These are phyloP conservation scores for Mixornis gularis DNA, from an alignment of 2,113 vertebrate genomes.

Conservation along the genomic window DNA sequence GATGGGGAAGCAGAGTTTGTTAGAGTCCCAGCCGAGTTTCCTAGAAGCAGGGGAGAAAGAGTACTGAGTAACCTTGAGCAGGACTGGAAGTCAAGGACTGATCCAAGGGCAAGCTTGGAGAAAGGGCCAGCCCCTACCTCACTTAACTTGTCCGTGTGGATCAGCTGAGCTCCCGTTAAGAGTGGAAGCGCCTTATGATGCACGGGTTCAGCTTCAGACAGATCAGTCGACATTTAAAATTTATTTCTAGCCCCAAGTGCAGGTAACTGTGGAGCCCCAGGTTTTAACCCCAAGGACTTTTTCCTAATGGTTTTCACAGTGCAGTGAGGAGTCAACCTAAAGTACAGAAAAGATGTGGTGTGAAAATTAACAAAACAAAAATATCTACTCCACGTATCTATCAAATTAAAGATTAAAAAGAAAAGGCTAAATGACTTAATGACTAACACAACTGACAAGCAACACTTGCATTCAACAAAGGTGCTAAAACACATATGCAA, in stretches of 20 bases:
- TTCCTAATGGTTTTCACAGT: slow-evolving; percentile 77
- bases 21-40: slow-evolving; percentile 8
- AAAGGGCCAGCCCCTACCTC: slow-evolving; percentile 77
- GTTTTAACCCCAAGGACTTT: slow-evolving; percentile 77
- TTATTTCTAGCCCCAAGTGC: slow-evolving; percentile 74
- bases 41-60: slow-evolving; percentile 46
- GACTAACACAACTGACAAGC: slow-evolving; percentile 16
- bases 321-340: slow-evolving; percentile 77
- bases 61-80: slow-evolving; percentile 43
- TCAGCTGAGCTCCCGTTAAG: slow-evolving; percentile 80
- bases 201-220: slow-evolving; percentile 77
- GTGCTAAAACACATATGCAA: slow-evolving; percentile 29
- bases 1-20: slow-evolving; percentile 41
- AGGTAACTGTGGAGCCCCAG: slow-evolving; percentile 75
- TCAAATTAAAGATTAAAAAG: slow-evolving; percentile 29
- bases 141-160: slow-evolving; percentile 78
- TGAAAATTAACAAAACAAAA: slow-evolving; percentile 74
- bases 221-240: slow-evolving; percentile 79
- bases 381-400: slow-evolving; percentile 29
- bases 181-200: slow-evolving; percentile 79
- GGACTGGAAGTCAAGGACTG: slow-evolving; percentile 67
- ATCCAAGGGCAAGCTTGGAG: slow-evolving; percentile 76
- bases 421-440: slow-evolving; percentile 43
- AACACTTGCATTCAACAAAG: slow-evolving; percentile 45
- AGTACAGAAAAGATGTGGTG: slow-evolving; percentile 79